phyloP scores from a whole-genome alignment of 30 jellyfish, hydroid and myxozoan genomes.

The Sanderia malayensis region DNA sequence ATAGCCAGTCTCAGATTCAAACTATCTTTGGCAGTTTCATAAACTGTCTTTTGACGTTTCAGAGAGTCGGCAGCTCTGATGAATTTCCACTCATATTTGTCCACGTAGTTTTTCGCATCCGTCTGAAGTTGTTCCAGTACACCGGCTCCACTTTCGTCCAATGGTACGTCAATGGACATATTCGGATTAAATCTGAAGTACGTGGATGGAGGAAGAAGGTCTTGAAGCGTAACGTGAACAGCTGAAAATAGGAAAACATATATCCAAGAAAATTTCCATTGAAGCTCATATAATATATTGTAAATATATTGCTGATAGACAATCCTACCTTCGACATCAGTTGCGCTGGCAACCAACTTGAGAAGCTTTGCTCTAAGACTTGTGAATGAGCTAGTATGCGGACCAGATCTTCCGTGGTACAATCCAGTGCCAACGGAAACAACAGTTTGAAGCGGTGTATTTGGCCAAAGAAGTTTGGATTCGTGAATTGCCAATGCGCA shows the following conservation, averaged over 20 bases:
- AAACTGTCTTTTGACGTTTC: slow-evolving; percentile 33
- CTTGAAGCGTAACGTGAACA: slow-evolving; percentile 56
- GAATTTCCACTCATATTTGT: slow-evolving; percentile 70
- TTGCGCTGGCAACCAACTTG: slow-evolving; percentile 89
- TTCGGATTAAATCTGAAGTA: slow-evolving; percentile 81
- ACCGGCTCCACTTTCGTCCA: slow-evolving; percentile 74
- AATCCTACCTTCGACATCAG: slow-evolving; percentile 89
- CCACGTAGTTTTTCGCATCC: slow-evolving; percentile 76
- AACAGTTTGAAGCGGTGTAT: slow-evolving; percentile 76
- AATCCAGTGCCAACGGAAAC: slow-evolving; percentile 87
- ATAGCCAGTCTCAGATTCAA: slow-evolving; percentile 20
- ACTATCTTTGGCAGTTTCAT: slow-evolving; percentile 22
- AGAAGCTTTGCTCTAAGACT: slow-evolving; percentile 58
- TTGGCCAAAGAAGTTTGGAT: slow-evolving; percentile 79
- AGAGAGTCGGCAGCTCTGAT: slow-evolving; percentile 71
- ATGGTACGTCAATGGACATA: slow-evolving; percentile 62
- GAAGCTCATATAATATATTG: too few species aligned
- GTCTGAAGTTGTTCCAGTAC: slow-evolving; percentile 53
- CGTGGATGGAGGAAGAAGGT: slow-evolving; percentile 63
- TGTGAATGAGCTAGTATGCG: slow-evolving; percentile 63
- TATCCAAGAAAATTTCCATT: too few species aligned
- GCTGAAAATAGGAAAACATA: slow-evolving; percentile 32
- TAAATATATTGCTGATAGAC: too few species aligned
- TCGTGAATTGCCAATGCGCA: slow-evolving; percentile 87
- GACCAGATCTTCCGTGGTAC: slow-evolving; percentile 90